Conservation (phyloP, 2,888 invertebrate genomes). For the Himalopsyche anomala region DNA sequence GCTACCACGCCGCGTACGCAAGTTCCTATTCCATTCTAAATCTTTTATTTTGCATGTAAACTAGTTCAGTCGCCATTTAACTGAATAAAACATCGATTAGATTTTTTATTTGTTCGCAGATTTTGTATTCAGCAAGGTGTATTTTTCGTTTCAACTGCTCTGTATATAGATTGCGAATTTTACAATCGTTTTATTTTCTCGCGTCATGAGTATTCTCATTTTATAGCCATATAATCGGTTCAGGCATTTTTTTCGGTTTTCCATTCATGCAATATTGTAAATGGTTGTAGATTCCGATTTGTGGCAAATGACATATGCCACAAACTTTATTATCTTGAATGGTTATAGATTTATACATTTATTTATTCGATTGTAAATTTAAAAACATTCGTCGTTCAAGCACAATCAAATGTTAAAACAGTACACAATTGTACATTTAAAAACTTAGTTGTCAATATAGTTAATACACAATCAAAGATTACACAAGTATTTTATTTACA, state of each 20-base stretch:
- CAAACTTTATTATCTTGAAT: too few relatives aligned
- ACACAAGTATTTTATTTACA: too few relatives aligned
- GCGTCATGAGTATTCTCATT: conserved; percentile 17
- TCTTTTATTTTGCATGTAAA: conserved; percentile 27
- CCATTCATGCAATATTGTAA: not conserved
- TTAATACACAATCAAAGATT: too few relatives aligned
- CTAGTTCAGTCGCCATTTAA: not conserved
- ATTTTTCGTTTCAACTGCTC: conserved; percentile 14
- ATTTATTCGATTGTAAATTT: too few relatives aligned
- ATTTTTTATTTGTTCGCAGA: conserved; percentile 34
- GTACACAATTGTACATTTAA: too few relatives aligned
- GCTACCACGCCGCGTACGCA: too few relatives aligned
- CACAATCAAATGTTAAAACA: too few relatives aligned
- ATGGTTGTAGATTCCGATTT: not conserved
- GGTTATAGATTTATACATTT: too few relatives aligned
- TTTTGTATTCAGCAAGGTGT: conserved; percentile 25
- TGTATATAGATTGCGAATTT: conserved; percentile 26
- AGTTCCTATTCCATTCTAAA: not conserved
- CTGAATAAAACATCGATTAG: conserved; percentile 34
- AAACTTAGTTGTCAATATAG: too few relatives aligned
- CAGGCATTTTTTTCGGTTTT: not conserved
- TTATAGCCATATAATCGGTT: conserved; percentile 8
- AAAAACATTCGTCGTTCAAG: too few relatives aligned
- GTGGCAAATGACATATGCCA: too few relatives aligned
- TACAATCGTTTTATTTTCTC: conserved; percentile 34